phyloP scores from a whole-genome alignment of 2,797 vertebrate species.

The Alca torda region DNA sequence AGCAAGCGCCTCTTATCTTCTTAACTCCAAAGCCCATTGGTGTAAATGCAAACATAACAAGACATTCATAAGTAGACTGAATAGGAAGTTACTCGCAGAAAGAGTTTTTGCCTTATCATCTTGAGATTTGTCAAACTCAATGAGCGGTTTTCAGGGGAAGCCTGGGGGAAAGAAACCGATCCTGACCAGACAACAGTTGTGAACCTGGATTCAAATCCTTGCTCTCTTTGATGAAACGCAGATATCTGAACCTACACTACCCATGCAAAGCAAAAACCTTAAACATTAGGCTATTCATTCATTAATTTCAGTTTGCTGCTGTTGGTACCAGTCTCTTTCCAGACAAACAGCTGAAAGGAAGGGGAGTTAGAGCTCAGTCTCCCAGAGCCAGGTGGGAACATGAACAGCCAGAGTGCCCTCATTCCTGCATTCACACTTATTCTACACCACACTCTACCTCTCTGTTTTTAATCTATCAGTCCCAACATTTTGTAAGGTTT shows the following conservation, averaged over 20 bases:
- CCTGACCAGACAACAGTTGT: rapidly evolving
- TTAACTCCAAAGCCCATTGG: not conserved
- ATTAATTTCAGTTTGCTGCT: not conserved
- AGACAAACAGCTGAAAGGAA: not conserved
- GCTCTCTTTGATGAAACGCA: not conserved
- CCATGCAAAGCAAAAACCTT: not conserved
- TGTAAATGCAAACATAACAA: not conserved
- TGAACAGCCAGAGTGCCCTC: not conserved
- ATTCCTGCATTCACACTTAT: not conserved
- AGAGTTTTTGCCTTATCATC: not conserved
- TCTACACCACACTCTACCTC: not conserved
- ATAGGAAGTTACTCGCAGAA: not conserved
- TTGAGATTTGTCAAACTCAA: not conserved
- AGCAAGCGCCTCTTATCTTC: not conserved
- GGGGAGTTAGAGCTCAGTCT: not conserved
- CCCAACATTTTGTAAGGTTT: not conserved
- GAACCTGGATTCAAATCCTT: not conserved
- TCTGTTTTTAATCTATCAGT: not conserved
- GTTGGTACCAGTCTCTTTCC: not conserved
- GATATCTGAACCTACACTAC: not conserved
- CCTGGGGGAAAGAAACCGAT: not conserved
- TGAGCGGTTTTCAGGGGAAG: not conserved
- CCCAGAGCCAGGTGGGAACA: not conserved
- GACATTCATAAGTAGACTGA: not conserved
- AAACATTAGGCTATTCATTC: not conserved